These are phyloP conservation scores for Tenthredo notha DNA, from an alignment of 2,888 invertebrate species.

Conservation along the genomic window DNA sequence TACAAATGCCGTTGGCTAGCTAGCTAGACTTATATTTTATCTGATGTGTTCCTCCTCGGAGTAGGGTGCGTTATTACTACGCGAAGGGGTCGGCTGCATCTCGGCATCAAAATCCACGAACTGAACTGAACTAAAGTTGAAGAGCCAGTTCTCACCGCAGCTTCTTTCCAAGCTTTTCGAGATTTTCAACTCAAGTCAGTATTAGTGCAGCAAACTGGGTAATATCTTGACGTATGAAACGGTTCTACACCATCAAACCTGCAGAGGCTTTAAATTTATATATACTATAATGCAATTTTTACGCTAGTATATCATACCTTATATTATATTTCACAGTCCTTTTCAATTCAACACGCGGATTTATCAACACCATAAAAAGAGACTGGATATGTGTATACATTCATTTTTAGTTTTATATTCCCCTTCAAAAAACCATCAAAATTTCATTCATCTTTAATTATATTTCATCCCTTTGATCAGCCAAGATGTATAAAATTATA, in stretches of 20 bases:
- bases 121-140: not conserved
- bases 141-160: slow-evolving; percentile 17
- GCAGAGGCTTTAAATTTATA: slow-evolving; percentile 7
- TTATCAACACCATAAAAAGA: not conserved
- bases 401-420: not conserved
- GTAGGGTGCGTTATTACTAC: slow-evolving; percentile 7
- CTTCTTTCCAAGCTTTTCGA: not conserved
- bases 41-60: slow-evolving; percentile 49
- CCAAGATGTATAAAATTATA: not conserved
- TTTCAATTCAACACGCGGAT: not conserved
- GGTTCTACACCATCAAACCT: not conserved
- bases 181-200: not conserved
- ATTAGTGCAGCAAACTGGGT: not conserved
- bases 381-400: not conserved
- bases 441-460: slow-evolving; percentile 10
- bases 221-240: slow-evolving; percentile 18
- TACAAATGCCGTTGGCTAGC: not conserved
- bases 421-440: not conserved
- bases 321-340: not conserved
- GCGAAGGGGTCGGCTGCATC: slow-evolving; percentile 19
- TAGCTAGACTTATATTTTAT: slow-evolving; percentile 69
- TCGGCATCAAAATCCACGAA: not conserved
- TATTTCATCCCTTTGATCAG: not conserved
- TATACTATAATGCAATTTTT: not conserved
- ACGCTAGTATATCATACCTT: not conserved